Conservation (phyloP, 2,888 invertebrate species). For the Eurytoma adleriae region DNA sequence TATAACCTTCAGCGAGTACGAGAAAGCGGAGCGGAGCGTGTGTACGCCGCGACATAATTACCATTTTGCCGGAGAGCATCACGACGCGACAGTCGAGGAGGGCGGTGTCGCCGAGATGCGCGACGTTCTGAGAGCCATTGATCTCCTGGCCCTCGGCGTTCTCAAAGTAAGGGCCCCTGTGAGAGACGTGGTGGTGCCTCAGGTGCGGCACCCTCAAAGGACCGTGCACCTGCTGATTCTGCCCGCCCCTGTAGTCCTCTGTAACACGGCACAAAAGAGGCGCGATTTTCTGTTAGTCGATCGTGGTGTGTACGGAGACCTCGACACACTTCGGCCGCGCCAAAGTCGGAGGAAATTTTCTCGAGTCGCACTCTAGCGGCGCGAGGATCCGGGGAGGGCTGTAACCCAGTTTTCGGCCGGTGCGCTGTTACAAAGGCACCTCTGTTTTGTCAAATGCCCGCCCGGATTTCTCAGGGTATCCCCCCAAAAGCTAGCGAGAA, state of each 20-base stretch:
- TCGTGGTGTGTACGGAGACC: not conserved
- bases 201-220: constrained; percentile 74
- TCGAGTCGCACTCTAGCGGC: not conserved
- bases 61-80: constrained; percentile 85
- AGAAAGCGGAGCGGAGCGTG: no score
- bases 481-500: not conserved
- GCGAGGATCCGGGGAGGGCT: not conserved
- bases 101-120: constrained; percentile 82
- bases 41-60: constrained; percentile 67
- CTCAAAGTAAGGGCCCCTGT: constrained; percentile 86
- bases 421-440: constrained; percentile 27
- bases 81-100: constrained; percentile 83
- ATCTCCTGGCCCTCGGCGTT: constrained; percentile 77
- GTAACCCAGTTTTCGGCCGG: constrained; percentile 19
- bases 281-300: constrained; percentile 8
- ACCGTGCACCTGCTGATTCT: constrained; percentile 33
- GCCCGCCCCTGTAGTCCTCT: constrained; percentile 7
- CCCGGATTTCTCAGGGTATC: no score
- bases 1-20: no score
- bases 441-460: no score
- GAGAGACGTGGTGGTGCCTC: constrained; percentile 83
- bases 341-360: constrained; percentile 3
- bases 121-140: constrained; percentile 79
- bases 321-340: no score
- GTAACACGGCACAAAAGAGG: constrained; percentile 7